Conservation (phyloP, 2,113 vertebrate genomes). For the Rhynchomys soricoides region DNA sequence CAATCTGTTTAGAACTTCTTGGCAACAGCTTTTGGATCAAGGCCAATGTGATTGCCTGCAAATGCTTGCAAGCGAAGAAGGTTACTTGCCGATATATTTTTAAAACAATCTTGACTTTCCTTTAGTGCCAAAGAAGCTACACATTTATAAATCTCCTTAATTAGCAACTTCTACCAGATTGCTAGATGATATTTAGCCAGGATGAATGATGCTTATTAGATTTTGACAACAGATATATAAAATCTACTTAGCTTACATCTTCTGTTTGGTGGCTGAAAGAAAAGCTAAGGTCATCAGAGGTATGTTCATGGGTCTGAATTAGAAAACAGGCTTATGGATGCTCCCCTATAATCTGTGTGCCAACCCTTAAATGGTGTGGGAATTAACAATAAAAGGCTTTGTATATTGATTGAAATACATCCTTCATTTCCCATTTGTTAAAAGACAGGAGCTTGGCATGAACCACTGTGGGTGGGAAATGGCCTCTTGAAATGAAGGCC, state of each 20-base stretch:
- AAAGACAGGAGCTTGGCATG: not conserved
- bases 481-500: not conserved
- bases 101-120: not conserved
- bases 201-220: not conserved
- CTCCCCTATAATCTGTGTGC: not conserved
- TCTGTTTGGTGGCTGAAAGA: not conserved
- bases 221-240: not conserved
- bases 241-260: not conserved
- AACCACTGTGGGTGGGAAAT: not conserved
- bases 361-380: not conserved
- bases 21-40: conserved; percentile 66
- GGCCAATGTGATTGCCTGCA: conserved; percentile 71
- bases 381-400: not conserved
- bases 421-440: not conserved
- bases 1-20: conserved; percentile 74
- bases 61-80: conserved; percentile 68
- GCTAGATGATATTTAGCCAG: not conserved
- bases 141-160: conserved; percentile 47
- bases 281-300: not conserved
- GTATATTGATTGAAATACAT: not conserved
- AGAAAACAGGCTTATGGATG: not conserved
- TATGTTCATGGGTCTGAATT: not conserved
- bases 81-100: conserved; percentile 61
- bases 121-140: conserved; percentile 31
- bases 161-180: conserved; percentile 59